Evolutionary conservation across 30 jellyfish, hydroid and myxozoan species (phyloP).

Genomic region (Hydractinia symbiolongicarpus): DNA sequence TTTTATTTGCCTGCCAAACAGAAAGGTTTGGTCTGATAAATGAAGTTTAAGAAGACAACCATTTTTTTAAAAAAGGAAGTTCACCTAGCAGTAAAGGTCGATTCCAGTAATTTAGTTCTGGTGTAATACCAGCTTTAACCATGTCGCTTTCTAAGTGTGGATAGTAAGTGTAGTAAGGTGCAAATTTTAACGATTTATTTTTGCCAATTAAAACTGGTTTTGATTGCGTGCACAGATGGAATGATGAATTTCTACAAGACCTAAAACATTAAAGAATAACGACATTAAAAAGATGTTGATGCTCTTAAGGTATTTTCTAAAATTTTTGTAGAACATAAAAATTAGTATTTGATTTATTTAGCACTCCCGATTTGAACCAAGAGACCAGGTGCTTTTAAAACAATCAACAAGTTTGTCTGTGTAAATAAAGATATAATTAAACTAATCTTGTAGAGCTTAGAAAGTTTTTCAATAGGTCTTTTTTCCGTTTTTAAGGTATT

Average conservation of each 20-base stretch:
- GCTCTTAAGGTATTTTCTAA: neutral
- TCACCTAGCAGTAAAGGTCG: conserved; percentile 62
- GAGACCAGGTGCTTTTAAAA: neutral
- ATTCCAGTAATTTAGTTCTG: conserved; percentile 74
- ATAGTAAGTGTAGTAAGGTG: conserved; percentile 84
- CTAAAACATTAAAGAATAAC: conserved; percentile 20
- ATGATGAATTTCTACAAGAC: conserved; percentile 65
- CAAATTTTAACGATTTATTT: conserved; percentile 51
- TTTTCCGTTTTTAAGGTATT: neutral
- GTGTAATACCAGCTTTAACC: conserved; percentile 49
- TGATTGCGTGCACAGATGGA: conserved; percentile 57
- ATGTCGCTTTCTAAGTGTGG: conserved; percentile 69
- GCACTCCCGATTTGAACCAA: neutral
- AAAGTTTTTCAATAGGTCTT: neutral
- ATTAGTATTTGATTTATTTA: neutral
- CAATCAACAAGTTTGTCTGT: too few species aligned
- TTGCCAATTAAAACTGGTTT: conserved; percentile 79
- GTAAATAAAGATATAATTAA: too few species aligned
- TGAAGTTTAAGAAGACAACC: too few species aligned
- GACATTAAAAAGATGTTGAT: neutral
- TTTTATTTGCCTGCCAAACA: too few species aligned
- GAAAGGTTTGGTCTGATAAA: too few species aligned
- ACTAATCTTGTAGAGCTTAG: neutral
- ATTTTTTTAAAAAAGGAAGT: neutral
- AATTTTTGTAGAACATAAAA: neutral